Percentiles rank a stretch among this genome's conserved stretches.
These are phyloP conservation scores for Encarsia formosa DNA, from an alignment of 2,888 invertebrate genomes.

Conservation along the genomic window DNA sequence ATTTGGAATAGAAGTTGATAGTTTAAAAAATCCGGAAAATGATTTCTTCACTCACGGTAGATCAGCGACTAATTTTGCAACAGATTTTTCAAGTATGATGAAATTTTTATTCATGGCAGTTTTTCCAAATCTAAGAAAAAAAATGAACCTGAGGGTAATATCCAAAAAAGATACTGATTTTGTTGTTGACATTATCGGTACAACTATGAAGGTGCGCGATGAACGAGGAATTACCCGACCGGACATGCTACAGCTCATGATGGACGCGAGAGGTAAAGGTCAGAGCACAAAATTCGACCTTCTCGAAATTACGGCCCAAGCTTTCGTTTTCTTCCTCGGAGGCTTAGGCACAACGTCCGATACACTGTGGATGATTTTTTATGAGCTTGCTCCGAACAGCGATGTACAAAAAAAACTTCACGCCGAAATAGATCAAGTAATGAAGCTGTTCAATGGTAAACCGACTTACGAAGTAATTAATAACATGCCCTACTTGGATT, in stretches of 20 bases:
- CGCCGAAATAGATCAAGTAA: slow-evolving; percentile 38
- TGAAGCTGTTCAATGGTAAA: slow-evolving; percentile 39
- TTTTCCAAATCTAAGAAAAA: slow-evolving; percentile 14
- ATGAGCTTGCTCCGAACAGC: slow-evolving; percentile 43
- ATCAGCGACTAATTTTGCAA: slow-evolving; percentile 21
- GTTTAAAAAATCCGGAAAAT: slow-evolving; percentile 35
- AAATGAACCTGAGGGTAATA: not conserved
- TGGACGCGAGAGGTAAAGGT: slow-evolving; percentile 46
- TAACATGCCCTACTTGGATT: slow-evolving; percentile 56
- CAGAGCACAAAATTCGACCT: slow-evolving; percentile 32
- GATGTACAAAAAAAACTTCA: slow-evolving; percentile 51
- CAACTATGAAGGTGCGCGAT: slow-evolving; percentile 31
- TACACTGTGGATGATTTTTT: slow-evolving; percentile 33
- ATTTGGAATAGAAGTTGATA: slow-evolving; percentile 37
- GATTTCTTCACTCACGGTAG: slow-evolving; percentile 34
- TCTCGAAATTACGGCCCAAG: slow-evolving; percentile 53
- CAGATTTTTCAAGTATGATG: not conserved
- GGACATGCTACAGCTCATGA: slow-evolving; percentile 59
- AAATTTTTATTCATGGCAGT: slow-evolving; percentile 20
- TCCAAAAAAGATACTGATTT: slow-evolving; percentile 12
- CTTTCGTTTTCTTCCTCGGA: slow-evolving; percentile 41
- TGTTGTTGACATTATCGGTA: slow-evolving; percentile 30
- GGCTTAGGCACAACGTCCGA: slow-evolving; percentile 39
- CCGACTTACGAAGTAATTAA: slow-evolving; percentile 49
- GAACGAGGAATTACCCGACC: slow-evolving; percentile 46